These are phyloP conservation scores for Typhlomys cinereus DNA, from an alignment of 2,113 vertebrate genomes.

Conservation along the genomic window DNA sequence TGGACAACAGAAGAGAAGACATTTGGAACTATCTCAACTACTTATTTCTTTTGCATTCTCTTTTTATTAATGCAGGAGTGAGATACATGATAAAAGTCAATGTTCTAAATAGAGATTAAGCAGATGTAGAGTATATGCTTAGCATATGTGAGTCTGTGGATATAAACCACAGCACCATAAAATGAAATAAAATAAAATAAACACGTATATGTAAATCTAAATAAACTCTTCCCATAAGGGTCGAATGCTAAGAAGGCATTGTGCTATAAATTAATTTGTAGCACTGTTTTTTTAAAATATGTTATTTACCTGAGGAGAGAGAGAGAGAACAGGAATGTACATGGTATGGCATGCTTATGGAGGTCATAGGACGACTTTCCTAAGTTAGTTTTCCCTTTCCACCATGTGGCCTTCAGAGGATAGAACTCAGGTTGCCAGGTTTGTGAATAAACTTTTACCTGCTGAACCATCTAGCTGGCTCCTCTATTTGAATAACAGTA, in stretches of 20 bases:
- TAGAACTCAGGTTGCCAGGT: too few species aligned
- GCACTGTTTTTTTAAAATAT: background rate
- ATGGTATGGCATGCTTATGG: too few species aligned
- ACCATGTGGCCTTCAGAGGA: too few species aligned
- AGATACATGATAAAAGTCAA: background rate
- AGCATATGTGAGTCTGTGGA: background rate
- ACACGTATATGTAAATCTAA: background rate
- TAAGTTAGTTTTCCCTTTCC: too few species aligned
- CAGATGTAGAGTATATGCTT: background rate
- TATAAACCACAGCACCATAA: background rate
- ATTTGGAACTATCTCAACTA: background rate
- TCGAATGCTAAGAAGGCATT: background rate
- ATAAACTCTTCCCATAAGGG: background rate
- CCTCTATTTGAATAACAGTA: too few species aligned
- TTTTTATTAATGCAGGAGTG: background rate
- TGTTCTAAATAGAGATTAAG: background rate
- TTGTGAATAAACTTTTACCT: too few species aligned
- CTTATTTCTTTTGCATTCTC: conserved; percentile 10
- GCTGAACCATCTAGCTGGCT: too few species aligned
- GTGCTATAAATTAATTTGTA: background rate
- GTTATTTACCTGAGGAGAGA: too few species aligned
- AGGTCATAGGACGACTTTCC: too few species aligned
- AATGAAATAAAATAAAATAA: background rate
- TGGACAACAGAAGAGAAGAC: background rate
- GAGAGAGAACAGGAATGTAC: too few species aligned